Evolutionary conservation across 2,797 vertebrate species (phyloP).

Genomic region (Triplophysa yarkandensis): DNA sequence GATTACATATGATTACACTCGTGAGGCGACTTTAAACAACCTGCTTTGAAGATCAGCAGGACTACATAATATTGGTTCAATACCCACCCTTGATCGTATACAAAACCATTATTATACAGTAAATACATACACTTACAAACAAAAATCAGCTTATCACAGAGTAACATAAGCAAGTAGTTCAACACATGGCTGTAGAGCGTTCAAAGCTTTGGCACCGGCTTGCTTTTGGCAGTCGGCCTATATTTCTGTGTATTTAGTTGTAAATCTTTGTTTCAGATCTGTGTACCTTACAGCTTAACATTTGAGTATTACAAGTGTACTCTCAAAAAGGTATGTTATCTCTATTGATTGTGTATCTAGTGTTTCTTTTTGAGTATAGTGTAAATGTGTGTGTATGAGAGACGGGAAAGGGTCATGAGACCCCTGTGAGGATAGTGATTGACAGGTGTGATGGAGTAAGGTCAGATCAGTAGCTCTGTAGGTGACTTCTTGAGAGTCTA

Average conservation of each 20-base stretch:
- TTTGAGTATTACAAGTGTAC: background rate
- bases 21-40: constrained; percentile 47
- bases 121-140: background rate
- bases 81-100: background rate
- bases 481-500: constrained; percentile 48
- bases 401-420: constrained; percentile 18
- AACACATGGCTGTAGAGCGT: background rate
- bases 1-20: constrained; percentile 47
- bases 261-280: background rate
- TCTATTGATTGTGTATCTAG: background rate
- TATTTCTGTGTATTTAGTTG: background rate
- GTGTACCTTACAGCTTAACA: background rate
- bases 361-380: background rate
- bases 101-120: background rate
- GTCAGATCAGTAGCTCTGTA: constrained; percentile 42
- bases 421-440: constrained; percentile 50
- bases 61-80: constrained; percentile 18
- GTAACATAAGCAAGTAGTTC: background rate
- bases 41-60: constrained; percentile 50
- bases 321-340: background rate
- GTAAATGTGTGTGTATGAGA: background rate
- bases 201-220: background rate
- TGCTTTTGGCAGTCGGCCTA: background rate
- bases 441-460: constrained; percentile 46
- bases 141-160: background rate